These are phyloP conservation scores for Pipistrellus pygmaeus DNA, from an alignment of 2,797 vertebrate genomes.

Conservation along the genomic window DNA sequence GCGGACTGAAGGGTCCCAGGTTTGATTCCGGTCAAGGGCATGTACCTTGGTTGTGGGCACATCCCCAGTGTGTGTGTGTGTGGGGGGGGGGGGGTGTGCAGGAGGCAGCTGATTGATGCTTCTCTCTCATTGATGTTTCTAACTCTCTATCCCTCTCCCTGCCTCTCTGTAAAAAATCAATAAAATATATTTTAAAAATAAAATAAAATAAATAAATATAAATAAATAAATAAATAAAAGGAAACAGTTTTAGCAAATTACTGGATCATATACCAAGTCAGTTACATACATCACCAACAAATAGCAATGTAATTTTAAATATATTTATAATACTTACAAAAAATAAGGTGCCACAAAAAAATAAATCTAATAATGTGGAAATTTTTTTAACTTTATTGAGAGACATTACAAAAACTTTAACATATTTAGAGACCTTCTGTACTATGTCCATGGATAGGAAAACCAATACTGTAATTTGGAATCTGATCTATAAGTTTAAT, in stretches of 20 bases:
- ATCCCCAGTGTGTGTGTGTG: too few relatives aligned
- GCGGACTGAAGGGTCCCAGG: too few relatives aligned
- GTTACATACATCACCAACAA: not conserved
- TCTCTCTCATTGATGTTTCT: too few relatives aligned
- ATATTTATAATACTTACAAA: conserved; percentile 9
- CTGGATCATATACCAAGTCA: not conserved
- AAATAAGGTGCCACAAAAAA: not conserved
- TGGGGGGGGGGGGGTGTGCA: too few relatives aligned
- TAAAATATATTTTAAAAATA: too few relatives aligned
- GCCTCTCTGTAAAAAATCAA: too few relatives aligned
- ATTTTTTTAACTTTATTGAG: not conserved
- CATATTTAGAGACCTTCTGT: not conserved
- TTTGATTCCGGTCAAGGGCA: too few relatives aligned
- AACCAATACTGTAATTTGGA: not conserved
- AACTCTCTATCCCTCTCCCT: too few relatives aligned
- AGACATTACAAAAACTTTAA: not conserved
- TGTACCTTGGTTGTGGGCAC: too few relatives aligned
- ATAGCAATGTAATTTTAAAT: conserved; percentile 4
- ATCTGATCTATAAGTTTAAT: not conserved
- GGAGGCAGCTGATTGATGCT: too few relatives aligned
- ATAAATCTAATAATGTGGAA: not conserved
- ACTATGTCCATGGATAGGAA: not conserved
- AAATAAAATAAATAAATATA: too few relatives aligned
- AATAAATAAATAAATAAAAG: not conserved
- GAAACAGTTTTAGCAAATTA: not conserved